A percentile compares a stretch with the other conserved stretches of the same genome.
Conservation (phyloP, 1,140 invertebrate species). For the Coenobita brevimanus region DNA sequence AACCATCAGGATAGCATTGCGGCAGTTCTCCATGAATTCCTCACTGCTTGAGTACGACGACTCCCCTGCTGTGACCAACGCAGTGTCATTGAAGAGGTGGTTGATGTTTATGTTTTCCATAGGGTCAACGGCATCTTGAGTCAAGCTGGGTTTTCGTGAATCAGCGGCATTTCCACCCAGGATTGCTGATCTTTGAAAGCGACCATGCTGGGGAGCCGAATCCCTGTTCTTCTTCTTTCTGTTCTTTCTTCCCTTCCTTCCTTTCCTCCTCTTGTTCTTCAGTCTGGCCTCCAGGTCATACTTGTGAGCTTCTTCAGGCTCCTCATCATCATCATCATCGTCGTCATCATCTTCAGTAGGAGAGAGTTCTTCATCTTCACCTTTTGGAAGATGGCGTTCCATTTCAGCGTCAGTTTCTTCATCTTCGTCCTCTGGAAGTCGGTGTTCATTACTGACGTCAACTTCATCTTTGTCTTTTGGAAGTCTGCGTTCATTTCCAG, state of each 20-base stretch:
- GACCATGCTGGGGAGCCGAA: neutral
- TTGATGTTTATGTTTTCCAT: slow-evolving; percentile 23
- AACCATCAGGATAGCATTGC: slow-evolving; percentile 45
- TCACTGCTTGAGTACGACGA: slow-evolving; percentile 63
- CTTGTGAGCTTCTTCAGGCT: neutral
- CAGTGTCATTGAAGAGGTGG: slow-evolving; percentile 45
- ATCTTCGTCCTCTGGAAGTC: neutral
- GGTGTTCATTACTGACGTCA: no score
- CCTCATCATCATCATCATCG: neutral
- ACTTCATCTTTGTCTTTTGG: neutral
- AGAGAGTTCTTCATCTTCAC: neutral
- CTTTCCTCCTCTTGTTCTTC: slow-evolving; percentile 25
- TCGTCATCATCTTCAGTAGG: neutral
- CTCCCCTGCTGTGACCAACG: slow-evolving; percentile 56
- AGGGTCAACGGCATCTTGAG: neutral
- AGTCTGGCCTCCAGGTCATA: neutral
- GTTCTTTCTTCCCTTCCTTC: slow-evolving; percentile 27
- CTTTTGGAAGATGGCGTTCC: neutral
- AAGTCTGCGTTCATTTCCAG: neutral
- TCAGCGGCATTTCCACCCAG: neutral
- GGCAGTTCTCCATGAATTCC: slow-evolving; percentile 61
- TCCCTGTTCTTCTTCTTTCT: slow-evolving; percentile 5
- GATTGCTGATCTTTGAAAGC: neutral
- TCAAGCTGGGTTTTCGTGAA: neutral
- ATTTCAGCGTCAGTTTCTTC: neutral